Base-by-base conservation (phyloP, 2,888 invertebrate genomes). In the Drosophila subsilvestris region DNA sequence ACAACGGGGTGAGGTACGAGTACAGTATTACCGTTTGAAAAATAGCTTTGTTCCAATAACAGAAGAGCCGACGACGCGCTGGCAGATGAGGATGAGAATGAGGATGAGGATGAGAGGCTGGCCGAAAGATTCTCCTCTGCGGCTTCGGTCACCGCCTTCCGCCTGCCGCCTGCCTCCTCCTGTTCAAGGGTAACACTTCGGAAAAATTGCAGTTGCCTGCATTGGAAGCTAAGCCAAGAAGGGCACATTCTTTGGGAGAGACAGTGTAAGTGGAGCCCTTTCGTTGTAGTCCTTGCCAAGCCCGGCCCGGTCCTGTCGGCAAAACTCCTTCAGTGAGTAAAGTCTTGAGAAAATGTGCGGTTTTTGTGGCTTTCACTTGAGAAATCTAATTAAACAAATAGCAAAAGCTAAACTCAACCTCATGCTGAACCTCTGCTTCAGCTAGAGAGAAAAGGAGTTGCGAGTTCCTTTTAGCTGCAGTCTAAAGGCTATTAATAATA, bases 351-450 rank as follows among this genome's bases (percentile, higher is more conserved):
- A 89, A 88, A 88, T 88, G 86, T 89, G 88, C 88, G 88, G 88
- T 88, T 84, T 61, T 66, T 84, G 89, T 57, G 88, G 88, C 76
- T 83, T 48, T 60, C 78, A 73, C 86, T 88, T 74, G 84, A 84
- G 88, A 88, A 89, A 88, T 88, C 88, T 88, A 88, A 88, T 88
- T 88, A 88, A 88, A 89, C 74, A 79, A 83, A 78, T 81, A 85
- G 76, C 87, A 82, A 81, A 74, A 75, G 66, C 71, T 42, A 71
- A 55, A 49, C 71, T 62, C 20, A 60, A 18, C 68, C 54, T 54
- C 43, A 70, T 57, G 37, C 45, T 45, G 14, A 44, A 9, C 25
- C 27, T n/a, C n/a, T 12, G 17, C 20, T 48, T 27, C 29, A 22
- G 51, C 51, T 43, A 14, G 32, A 12, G 32, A 32, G 32, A 12